phyloP scores from a whole-genome alignment of 2,113 vertebrate species.

The Lasiurus borealis region DNA sequence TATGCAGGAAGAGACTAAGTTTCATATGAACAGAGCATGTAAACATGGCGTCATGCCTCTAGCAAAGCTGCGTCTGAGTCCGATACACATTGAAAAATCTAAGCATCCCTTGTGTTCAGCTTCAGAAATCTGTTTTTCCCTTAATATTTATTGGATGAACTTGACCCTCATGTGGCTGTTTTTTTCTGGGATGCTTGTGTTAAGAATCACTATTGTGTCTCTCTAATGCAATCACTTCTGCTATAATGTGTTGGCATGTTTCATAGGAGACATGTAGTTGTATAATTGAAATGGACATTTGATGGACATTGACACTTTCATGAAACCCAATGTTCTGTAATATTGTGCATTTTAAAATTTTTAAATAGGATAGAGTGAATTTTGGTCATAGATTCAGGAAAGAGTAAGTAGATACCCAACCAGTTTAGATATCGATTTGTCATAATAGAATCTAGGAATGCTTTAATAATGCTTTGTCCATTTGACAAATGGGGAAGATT shows the following conservation, averaged over 20 bases:
- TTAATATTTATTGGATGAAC: not conserved
- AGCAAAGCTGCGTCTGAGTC: not conserved
- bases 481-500: constrained; percentile 16
- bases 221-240: not conserved
- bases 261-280: not conserved
- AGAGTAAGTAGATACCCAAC: not conserved
- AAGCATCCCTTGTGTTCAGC: not conserved
- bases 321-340: not conserved
- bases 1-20: not conserved
- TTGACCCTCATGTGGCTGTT: not conserved
- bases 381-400: not conserved
- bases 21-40: not conserved
- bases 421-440: not conserved
- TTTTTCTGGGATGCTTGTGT: not conserved
- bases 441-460: not conserved
- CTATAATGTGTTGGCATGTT: not conserved
- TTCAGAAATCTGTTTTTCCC: not conserved
- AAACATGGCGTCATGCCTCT: not conserved
- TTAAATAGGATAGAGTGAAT: not conserved
- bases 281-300: not conserved
- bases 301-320: not conserved
- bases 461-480: not conserved
- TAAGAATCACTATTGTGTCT: not conserved
- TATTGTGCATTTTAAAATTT: not conserved
- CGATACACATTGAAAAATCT: not conserved